Percentiles rank a stretch among this genome's conserved stretches.
Evolutionary conservation across 2,113 vertebrate species (phyloP).

Genomic region (Eclectus roratus): DNA sequence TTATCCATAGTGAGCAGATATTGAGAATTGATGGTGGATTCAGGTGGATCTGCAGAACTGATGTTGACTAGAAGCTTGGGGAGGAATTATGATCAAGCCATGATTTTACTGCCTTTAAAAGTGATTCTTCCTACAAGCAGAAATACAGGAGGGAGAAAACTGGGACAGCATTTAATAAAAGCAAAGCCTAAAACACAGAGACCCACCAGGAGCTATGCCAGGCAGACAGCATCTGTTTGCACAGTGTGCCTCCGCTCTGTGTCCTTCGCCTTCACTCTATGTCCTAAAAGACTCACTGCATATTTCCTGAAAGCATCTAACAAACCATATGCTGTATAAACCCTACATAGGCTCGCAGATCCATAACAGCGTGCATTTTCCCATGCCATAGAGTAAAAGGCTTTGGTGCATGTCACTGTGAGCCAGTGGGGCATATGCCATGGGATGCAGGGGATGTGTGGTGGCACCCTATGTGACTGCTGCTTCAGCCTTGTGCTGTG

Average conservation of each 20-base stretch:
- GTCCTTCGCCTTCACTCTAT: not conserved
- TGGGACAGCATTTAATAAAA: not conserved
- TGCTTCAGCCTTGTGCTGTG: not conserved
- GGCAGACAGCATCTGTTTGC: not conserved
- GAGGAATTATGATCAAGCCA: accelerated
- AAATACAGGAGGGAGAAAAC: not conserved
- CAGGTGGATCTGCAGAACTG: not conserved
- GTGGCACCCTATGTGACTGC: not conserved
- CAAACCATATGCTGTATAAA: accelerated
- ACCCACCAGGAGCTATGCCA: not conserved
- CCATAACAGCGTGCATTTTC: not conserved
- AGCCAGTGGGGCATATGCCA: accelerated
- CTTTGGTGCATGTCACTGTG: not conserved
- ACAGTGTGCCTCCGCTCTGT: accelerated
- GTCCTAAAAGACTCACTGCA: not conserved
- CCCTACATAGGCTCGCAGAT: accelerated
- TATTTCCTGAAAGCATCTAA: not conserved
- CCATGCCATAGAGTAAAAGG: accelerated
- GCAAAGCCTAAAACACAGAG: not conserved
- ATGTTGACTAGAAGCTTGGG: accelerated
- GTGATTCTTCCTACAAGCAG: not conserved
- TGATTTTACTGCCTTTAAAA: not conserved
- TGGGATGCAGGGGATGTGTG: accelerated
- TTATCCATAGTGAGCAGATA: not conserved
- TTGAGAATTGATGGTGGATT: not conserved